These are phyloP conservation scores for Galeopsomyia nigrocyanea DNA, from an alignment of 2,888 invertebrate genomes.

Conservation along the genomic window DNA sequence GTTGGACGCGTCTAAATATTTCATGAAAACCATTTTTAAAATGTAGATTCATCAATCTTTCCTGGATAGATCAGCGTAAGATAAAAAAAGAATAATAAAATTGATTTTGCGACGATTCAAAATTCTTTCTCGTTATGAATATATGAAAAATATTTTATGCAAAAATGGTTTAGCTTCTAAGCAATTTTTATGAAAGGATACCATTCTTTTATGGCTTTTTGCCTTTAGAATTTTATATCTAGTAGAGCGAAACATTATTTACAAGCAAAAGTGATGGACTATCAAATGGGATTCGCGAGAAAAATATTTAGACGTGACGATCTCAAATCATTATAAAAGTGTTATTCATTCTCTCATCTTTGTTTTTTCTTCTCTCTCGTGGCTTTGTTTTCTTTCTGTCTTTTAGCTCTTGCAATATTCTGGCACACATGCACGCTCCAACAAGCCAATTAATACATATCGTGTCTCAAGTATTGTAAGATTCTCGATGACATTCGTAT, in stretches of 20 bases:
- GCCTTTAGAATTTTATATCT: not conserved
- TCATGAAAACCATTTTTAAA: not conserved
- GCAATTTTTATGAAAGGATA: too few relatives aligned
- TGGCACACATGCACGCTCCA: conserved; percentile 17
- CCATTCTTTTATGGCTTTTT: too few relatives aligned
- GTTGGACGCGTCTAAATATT: conserved; percentile 42
- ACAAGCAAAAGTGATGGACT: conserved; percentile 31
- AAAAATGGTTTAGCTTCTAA: too few relatives aligned
- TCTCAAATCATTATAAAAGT: conserved; percentile 27
- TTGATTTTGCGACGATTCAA: too few relatives aligned
- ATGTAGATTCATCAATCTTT: too few relatives aligned
- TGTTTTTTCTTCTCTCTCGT: not conserved
- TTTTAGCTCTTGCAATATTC: not conserved
- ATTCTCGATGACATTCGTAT: conserved; percentile 36
- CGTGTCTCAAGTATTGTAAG: conserved; percentile 40
- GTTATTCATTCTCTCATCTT: conserved; percentile 34
- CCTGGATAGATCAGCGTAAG: too few relatives aligned
- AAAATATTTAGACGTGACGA: conserved; percentile 45
- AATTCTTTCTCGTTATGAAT: too few relatives aligned
- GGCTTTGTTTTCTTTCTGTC: not conserved
- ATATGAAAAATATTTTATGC: too few relatives aligned
- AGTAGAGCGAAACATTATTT: conserved; percentile 38
- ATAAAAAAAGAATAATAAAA: too few relatives aligned
- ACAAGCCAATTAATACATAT: conserved; percentile 23
- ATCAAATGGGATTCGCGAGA: conserved; percentile 27